These are phyloP conservation scores for Idaea biselata DNA, from an alignment of 2,888 invertebrate species.

Conservation along the genomic window DNA sequence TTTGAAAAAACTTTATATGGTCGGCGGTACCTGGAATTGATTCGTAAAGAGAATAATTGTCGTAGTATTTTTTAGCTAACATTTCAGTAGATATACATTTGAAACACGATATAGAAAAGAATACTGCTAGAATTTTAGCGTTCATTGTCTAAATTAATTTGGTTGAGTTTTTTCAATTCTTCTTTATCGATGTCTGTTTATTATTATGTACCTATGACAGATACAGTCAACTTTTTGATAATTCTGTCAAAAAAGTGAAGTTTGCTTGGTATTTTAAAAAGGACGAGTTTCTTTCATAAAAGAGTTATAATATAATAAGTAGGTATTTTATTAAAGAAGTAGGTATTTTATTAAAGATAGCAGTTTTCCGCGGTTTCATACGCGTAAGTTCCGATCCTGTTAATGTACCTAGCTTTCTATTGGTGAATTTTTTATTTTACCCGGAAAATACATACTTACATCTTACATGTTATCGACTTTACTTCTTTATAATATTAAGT, in stretches of 20 bases:
- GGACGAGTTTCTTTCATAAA: neutral
- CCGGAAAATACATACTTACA: no score
- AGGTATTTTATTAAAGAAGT: no score
- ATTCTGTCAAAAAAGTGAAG: neutral
- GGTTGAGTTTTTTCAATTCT: neutral
- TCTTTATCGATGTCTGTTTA: neutral
- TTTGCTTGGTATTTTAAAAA: slow-evolving; percentile 18
- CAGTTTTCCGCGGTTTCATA: no score
- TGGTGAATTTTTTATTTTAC: no score
- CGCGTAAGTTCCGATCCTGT: no score
- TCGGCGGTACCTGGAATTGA: slow-evolving; percentile 37
- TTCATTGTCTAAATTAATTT: slow-evolving; percentile 38
- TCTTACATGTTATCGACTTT: no score
- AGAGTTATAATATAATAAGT: no score
- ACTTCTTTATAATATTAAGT: no score
- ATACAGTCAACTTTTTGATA: neutral
- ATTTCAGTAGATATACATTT: slow-evolving; percentile 26
- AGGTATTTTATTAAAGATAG: no score
- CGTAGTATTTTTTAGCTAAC: slow-evolving; percentile 48
- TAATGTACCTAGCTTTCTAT: no score
- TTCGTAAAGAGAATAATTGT: slow-evolving; percentile 45
- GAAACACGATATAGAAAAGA: slow-evolving; percentile 38
- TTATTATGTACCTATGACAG: neutral
- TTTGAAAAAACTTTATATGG: slow-evolving; percentile 57
- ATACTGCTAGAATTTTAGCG: slow-evolving; percentile 32